Evolutionary conservation across 1,140 invertebrate species (phyloP).

Genomic region (Tetramorium simillimum): DNA sequence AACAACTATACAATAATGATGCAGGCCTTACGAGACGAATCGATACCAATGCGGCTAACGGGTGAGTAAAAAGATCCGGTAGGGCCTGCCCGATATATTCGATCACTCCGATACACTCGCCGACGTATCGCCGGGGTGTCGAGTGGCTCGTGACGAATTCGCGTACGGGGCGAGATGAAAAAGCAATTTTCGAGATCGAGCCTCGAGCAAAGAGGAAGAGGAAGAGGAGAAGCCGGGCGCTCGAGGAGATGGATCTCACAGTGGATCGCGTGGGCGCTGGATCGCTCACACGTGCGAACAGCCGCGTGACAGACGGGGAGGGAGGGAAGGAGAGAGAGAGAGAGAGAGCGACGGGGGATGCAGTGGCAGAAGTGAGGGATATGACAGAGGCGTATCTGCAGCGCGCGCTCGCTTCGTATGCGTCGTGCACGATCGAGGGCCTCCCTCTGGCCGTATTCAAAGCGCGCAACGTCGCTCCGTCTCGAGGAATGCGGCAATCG

Average conservation of each 20-base stretch:
- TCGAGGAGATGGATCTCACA: conserved; percentile 36
- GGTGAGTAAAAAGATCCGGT: not conserved
- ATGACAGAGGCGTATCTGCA: conserved; percentile 60
- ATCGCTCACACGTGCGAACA: conserved; percentile 62
- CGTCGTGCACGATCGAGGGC: conserved; percentile 67
- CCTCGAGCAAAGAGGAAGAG: conserved; percentile 48
- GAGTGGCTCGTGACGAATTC: conserved; percentile 78
- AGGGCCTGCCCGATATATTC: conserved; percentile 1
- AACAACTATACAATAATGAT: not conserved
- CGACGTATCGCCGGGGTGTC: conserved; percentile 33
- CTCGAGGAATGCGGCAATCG: conserved; percentile 83
- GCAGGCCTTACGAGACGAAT: conserved; percentile 33
- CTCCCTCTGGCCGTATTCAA: conserved; percentile 78
- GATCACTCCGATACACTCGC: conserved; percentile 35
- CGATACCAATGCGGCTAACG: not conserved
- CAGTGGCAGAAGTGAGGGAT: conserved; percentile 27
- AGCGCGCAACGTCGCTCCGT: conserved; percentile 79
- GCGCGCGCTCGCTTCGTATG: conserved; percentile 65
- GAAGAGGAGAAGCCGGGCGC: not conserved
- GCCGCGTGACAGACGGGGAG: conserved; percentile 44
- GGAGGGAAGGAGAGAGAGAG: not conserved
- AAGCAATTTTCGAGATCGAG: conserved; percentile 76
- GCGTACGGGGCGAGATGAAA: conserved; percentile 64
- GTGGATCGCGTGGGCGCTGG: conserved; percentile 51
- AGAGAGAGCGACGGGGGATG: not conserved